Evolutionary conservation across 2,888 invertebrate genomes (phyloP).

Genomic region (Philaethria dido): DNA sequence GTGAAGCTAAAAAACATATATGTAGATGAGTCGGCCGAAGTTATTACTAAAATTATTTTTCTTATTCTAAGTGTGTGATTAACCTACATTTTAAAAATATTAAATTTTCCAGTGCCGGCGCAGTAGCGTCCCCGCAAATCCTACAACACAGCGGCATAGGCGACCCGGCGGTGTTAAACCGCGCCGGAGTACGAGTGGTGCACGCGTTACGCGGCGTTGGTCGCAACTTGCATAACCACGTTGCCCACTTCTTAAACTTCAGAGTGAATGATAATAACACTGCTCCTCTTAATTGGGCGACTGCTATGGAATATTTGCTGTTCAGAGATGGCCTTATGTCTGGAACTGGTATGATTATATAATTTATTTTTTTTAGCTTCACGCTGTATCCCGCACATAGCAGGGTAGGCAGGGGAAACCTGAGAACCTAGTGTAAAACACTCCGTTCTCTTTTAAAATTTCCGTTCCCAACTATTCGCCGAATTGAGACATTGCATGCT

Average conservation of each 20-base stretch:
- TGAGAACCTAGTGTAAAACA: no score
- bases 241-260: constrained; percentile 91
- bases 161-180: constrained; percentile 87
- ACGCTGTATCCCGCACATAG: no score
- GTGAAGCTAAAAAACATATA: no score
- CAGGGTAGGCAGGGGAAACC: no score
- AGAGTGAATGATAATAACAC: constrained; percentile 93
- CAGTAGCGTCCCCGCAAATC: constrained; percentile 97
- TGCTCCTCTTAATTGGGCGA: constrained; percentile 94
- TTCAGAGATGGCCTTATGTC: constrained; percentile 95
- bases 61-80: no score
- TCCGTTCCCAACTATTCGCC: no score
- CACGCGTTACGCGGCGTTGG: constrained; percentile 92
- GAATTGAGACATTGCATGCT: no score
- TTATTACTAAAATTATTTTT: no score
- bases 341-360: constrained; percentile 87
- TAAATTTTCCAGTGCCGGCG: constrained; percentile 87
- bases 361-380: not conserved
- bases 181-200: constrained; percentile 86
- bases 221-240: constrained; percentile 93
- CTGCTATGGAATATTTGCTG: constrained; percentile 94
- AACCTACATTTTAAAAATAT: no score
- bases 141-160: constrained; percentile 96
- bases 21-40: no score
- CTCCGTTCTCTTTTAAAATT: no score